These are phyloP conservation scores for Ceriagrion tenellum DNA, from an alignment of 2,888 invertebrate genomes.

Conservation along the genomic window DNA sequence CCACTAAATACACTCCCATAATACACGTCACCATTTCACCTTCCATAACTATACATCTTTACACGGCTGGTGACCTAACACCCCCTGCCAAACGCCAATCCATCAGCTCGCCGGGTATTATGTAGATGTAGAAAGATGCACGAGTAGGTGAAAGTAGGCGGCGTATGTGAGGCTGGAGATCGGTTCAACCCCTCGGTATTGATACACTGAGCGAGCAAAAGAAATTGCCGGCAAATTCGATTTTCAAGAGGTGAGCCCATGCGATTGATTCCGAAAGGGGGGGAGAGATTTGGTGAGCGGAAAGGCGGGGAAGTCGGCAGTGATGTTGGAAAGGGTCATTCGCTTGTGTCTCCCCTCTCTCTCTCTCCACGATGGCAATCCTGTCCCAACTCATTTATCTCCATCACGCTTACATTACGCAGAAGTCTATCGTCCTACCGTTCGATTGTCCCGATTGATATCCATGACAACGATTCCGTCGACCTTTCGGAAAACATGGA, in stretches of 20 bases:
- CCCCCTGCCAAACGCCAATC: no score
- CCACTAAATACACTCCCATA: no score
- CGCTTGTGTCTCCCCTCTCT: neutral
- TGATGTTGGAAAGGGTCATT: neutral
- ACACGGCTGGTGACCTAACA: no score
- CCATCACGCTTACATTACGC: neutral
- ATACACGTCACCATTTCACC: no score
- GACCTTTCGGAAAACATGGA: neutral
- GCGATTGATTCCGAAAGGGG: neutral
- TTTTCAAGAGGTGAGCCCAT: neutral
- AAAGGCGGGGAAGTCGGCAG: neutral
- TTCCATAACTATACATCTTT: no score
- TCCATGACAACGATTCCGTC: neutral
- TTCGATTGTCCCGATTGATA: neutral
- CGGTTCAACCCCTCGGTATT: no score
- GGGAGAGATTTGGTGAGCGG: neutral
- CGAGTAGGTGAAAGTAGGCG: no score
- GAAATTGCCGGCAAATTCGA: neutral
- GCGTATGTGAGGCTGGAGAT: no score
- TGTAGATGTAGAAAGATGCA: no score
- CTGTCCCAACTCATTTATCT: neutral
- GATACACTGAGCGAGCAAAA: neutral
- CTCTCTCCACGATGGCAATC: neutral
- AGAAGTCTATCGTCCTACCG: neutral
- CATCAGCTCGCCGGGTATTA: no score